Conservation (phyloP, 1,140 invertebrate genomes). For the Limonius californicus region DNA sequence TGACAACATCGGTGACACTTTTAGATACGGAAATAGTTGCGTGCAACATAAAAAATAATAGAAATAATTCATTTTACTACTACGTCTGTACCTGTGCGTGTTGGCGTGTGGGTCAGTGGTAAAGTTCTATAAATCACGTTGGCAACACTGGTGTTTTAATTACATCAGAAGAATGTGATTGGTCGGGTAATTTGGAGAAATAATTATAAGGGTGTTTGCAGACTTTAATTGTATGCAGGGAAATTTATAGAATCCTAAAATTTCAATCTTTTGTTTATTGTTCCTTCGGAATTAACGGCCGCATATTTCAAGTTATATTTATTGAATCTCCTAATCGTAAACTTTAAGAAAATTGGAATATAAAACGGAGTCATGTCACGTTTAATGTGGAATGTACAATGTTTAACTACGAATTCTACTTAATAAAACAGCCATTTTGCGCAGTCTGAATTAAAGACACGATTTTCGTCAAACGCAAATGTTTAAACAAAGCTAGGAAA, state of each 20-base stretch:
- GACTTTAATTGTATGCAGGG: not conserved
- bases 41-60: not conserved
- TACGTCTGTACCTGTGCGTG: not conserved
- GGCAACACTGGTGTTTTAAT: not conserved
- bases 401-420: too few species aligned
- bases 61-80: not conserved
- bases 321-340: not conserved
- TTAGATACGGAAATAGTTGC: not conserved
- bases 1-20: not conserved
- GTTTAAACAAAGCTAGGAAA: too few species aligned
- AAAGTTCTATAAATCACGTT: not conserved
- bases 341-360: not conserved
- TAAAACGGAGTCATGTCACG: too few species aligned
- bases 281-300: not conserved
- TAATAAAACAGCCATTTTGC: too few species aligned
- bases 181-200: not conserved
- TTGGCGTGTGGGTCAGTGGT: not conserved
- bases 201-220: not conserved
- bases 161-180: not conserved
- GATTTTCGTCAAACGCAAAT: too few species aligned
- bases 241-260: not conserved
- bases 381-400: too few species aligned
- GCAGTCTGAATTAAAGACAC: too few species aligned
- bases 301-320: not conserved
- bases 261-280: not conserved